Evolutionary conservation across 2,888 invertebrate species (phyloP), one percentile per base, ranked within the genome.

Genomic region (Melieria omissa): DNA sequence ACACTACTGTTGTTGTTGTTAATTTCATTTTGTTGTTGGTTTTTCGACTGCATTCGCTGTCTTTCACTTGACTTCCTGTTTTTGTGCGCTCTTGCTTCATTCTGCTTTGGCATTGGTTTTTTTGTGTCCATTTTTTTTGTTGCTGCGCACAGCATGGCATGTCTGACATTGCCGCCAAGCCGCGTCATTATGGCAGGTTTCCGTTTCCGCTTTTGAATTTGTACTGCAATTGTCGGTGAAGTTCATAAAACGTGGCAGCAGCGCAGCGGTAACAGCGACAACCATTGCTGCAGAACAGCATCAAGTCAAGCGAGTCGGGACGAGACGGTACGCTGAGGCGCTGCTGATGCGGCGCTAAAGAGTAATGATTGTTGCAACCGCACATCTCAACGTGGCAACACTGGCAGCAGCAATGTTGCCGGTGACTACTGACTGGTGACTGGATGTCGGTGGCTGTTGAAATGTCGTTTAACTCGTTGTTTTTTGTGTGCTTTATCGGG

Each of bases 11-110:
- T 29, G 29, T 29, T 29, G 29, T 29, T 29, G 29, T 29, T 29
- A 29, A 29, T 29, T 29, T 29, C 29, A 79, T 78, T 80, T 81
- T 81, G 79, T 78, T 80, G 80, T 80, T 79, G 78, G 81, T 79
- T 79, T 79, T 80, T 79, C 79, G 77, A 79, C 77, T 75, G 79
- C 81, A 29, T 14, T 49, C 41, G 46, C 60, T 60, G 60, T 49
- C 47, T 60, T 67, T 60, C 49, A 49, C 46, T 60, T 5, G 58
- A 12, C 52, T 61, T 67, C 60, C 60, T 67, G 67, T 52, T 49
- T 49, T 49, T 49, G 41, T 14, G 16, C 67, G 67, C 49, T 49
- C 29, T 60, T 46, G 67, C 67, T 42, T 67, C 52, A 4, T 49
- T 41, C 9, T 60, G 29, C 7, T 61, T 52, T 16, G 42, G 67